phyloP scores from a whole-genome alignment of 2,113 vertebrate species.

The Coptodon rendalli region DNA sequence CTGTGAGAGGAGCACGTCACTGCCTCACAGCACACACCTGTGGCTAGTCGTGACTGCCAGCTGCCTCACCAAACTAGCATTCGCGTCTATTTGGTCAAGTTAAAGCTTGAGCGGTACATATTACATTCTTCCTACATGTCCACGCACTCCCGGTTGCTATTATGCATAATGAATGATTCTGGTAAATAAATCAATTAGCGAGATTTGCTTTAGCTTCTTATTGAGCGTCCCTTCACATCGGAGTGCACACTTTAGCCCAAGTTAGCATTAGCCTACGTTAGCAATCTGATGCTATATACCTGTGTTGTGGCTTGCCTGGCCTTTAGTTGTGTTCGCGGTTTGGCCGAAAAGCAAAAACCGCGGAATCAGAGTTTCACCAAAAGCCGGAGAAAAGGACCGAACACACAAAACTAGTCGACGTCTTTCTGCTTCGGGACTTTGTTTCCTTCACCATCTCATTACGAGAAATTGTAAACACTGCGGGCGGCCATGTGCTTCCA shows the following conservation, averaged over 20 bases:
- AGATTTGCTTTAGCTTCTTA: background rate
- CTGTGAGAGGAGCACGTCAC: background rate
- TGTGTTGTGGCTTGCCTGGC: background rate
- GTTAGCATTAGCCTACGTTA: conserved; percentile 49
- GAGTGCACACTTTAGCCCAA: background rate
- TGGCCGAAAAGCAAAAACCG: background rate
- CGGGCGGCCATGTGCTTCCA: conserved; percentile 50
- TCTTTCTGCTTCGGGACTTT: background rate
- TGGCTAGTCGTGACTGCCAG: conserved; percentile 11
- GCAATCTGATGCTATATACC: conserved; percentile 22
- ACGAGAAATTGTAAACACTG: conserved; percentile 46
- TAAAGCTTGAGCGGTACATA: background rate
- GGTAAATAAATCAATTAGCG: accelerated
- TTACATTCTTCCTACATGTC: background rate
- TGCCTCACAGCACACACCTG: conserved; percentile 24
- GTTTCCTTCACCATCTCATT: conserved; percentile 15
- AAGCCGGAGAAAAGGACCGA: background rate
- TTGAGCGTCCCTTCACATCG: background rate
- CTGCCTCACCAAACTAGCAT: background rate
- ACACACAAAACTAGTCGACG: accelerated
- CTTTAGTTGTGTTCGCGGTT: background rate
- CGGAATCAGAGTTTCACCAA: background rate
- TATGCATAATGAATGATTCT: accelerated
- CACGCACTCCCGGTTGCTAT: background rate
- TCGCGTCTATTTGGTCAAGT: background rate